A percentile compares a stretch with the other conserved stretches of the same genome.
phyloP scores from a whole-genome alignment of 2,797 vertebrate genomes.

The Netta rufina region DNA sequence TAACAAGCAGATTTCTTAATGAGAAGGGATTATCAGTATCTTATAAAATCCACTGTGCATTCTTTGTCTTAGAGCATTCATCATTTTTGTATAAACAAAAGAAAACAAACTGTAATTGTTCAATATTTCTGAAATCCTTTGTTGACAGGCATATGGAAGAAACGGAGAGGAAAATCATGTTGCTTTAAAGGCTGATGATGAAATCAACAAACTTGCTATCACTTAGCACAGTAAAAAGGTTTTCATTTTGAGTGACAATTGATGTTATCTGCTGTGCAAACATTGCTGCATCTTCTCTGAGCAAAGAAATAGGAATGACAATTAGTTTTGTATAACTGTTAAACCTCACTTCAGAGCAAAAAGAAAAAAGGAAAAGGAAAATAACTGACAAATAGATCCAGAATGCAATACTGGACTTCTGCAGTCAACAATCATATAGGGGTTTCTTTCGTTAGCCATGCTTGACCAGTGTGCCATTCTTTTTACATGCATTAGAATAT shows the following conservation, averaged over 20 bases:
- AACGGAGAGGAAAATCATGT: conserved; percentile 57
- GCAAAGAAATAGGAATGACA: conserved; percentile 19
- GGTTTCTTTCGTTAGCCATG: neutral
- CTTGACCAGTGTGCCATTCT: neutral
- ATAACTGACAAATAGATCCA: neutral
- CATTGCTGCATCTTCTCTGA: neutral
- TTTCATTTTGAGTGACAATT: conserved; percentile 68
- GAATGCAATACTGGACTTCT: neutral
- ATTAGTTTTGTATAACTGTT: conserved; percentile 4
- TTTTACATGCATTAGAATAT: neutral
- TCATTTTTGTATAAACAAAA: conserved; percentile 57
- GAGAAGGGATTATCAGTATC: conserved; percentile 53
- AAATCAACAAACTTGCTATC: conserved; percentile 58
- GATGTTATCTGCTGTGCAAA: conserved; percentile 60
- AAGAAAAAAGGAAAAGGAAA: accelerated
- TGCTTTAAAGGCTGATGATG: conserved; percentile 42
- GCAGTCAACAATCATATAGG: neutral
- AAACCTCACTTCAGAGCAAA: neutral
- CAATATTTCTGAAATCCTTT: conserved; percentile 30
- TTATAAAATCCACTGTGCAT: conserved; percentile 47
- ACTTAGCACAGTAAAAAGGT: conserved; percentile 38
- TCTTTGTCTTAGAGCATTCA: conserved; percentile 51
- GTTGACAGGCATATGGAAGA: conserved; percentile 34
- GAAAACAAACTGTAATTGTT: conserved; percentile 17
- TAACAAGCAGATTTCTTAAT: conserved; percentile 56